Evolutionary conservation across 2,888 invertebrate species (phyloP).

Genomic region (Nephrotoma appendiculata): DNA sequence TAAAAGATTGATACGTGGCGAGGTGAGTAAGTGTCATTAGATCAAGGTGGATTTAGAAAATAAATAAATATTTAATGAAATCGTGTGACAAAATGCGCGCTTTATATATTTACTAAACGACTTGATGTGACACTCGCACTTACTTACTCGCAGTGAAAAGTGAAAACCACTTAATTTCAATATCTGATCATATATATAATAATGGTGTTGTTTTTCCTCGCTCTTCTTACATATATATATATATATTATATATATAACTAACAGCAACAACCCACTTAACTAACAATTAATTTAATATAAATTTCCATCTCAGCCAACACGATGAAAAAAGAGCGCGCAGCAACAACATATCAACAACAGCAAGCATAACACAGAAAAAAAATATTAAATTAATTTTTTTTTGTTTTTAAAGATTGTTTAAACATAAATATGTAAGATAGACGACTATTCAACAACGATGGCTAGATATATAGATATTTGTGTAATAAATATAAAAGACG

Average conservation of each 20-base stretch:
- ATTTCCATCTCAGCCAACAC: background rate
- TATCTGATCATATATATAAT: background rate
- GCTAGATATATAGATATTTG: background rate
- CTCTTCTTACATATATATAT: background rate
- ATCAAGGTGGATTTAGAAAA: background rate
- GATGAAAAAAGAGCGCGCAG: background rate
- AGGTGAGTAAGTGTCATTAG: background rate
- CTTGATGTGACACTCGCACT: background rate
- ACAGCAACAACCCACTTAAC: background rate
- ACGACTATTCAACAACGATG: background rate
- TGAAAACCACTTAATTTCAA: background rate
- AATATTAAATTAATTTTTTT: background rate
- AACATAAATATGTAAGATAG: background rate
- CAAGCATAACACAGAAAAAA: background rate
- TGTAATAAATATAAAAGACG: background rate
- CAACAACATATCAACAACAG: background rate
- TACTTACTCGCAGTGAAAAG: background rate
- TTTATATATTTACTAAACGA: background rate
- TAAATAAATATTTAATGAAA: background rate
- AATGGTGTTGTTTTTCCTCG: background rate
- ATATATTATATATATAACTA: background rate
- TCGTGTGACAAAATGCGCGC: too few relatives aligned
- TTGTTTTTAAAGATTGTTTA: background rate
- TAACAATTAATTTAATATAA: background rate
- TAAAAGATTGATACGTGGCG: background rate